Percentiles rank a stretch among this genome's conserved stretches.
These are phyloP conservation scores for Drosophila formosana DNA, from an alignment of 2,888 invertebrate genomes.

Conservation along the genomic window DNA sequence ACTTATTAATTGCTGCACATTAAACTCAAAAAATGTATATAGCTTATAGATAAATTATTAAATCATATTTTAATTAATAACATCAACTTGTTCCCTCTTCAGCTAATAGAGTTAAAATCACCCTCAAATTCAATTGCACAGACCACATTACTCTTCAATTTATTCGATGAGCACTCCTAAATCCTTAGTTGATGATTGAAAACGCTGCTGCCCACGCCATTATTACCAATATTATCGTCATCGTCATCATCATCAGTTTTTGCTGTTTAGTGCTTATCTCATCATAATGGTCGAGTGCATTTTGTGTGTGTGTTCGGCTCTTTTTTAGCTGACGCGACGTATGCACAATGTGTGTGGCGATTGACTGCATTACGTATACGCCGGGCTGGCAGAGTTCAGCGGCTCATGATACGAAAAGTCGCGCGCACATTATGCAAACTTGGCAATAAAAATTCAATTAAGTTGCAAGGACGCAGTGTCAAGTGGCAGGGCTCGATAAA, in stretches of 20 bases:
- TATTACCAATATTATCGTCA: conserved; percentile 10
- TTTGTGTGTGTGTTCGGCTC: conserved; percentile 14
- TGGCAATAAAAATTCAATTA: conserved; percentile 82
- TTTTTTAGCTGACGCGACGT: conserved; percentile 59
- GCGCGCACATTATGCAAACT: conserved; percentile 73
- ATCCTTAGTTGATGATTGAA: not conserved
- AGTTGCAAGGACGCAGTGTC: conserved; percentile 73
- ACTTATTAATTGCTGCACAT: too few species aligned
- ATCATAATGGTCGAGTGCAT: conserved; percentile 26
- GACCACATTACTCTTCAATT: not conserved
- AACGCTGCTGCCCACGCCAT: conserved; percentile 2
- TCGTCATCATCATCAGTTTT: conserved; percentile 1
- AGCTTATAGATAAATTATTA: too few species aligned
- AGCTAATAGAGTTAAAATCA: too few species aligned
- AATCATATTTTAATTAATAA: too few species aligned
- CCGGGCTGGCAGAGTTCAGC: conserved; percentile 30
- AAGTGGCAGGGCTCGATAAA: conserved; percentile 67
- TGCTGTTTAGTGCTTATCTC: conserved; percentile 33
- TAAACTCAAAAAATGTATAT: too few species aligned
- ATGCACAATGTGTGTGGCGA: conserved; percentile 52
- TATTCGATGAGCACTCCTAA: not conserved
- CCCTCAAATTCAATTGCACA: not conserved
- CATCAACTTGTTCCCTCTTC: not conserved
- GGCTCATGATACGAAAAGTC: conserved; percentile 10
- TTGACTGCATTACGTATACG: conserved; percentile 64